These are phyloP conservation scores for Coregonus sp. DNA, from an alignment of 2,797 vertebrate genomes.

Conservation along the genomic window DNA sequence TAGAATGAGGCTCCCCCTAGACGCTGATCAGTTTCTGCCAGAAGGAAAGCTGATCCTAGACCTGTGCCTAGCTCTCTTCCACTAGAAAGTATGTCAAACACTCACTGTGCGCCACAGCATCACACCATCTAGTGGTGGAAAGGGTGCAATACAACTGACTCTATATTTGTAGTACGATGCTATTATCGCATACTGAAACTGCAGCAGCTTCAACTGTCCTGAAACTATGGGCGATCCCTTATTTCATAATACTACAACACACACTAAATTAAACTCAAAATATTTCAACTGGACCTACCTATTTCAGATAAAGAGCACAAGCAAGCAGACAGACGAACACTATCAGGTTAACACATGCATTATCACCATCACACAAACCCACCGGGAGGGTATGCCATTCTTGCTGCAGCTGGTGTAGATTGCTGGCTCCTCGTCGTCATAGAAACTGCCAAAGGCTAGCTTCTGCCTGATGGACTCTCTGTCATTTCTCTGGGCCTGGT, in stretches of 20 bases:
- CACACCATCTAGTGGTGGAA: background rate
- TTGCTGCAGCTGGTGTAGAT: slow-evolving; percentile 95
- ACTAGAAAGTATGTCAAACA: background rate
- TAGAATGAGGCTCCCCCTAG: too few relatives aligned
- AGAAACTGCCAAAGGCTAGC: slow-evolving; percentile 97
- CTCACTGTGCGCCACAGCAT: background rate
- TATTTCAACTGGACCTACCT: background rate
- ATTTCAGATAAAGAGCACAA: background rate
- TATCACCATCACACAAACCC: slow-evolving; percentile 29
- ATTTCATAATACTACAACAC: background rate
- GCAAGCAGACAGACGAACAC: background rate
- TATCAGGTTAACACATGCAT: background rate
- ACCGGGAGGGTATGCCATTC: slow-evolving; percentile 90
- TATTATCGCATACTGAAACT: background rate
- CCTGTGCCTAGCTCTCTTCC: background rate
- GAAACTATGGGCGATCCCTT: background rate
- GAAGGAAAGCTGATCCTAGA: too few relatives aligned
- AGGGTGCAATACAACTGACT: background rate
- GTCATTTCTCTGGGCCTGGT: slow-evolving; percentile 96
- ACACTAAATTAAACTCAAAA: background rate
- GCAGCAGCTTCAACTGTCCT: background rate
- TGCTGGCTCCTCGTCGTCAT: slow-evolving; percentile 95
- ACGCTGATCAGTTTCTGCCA: too few relatives aligned
- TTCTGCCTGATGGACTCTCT: slow-evolving; percentile 98
- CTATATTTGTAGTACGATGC: background rate